Base-by-base conservation (phyloP, 37 sponge, comb jelly and placozoan species). In the Geodia barretti region DNA sequence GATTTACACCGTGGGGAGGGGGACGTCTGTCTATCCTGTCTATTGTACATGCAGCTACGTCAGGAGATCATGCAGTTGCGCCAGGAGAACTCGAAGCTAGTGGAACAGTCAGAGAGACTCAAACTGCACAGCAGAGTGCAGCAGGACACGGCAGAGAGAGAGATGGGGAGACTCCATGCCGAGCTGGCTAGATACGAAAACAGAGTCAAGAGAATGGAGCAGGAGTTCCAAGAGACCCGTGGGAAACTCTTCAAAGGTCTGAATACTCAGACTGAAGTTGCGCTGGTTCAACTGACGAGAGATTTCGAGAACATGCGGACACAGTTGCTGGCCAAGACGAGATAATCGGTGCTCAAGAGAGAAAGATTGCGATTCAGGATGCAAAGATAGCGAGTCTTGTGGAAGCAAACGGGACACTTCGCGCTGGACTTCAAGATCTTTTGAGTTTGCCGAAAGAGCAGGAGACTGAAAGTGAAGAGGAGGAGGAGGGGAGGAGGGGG, bases 231-330 rank as follows among this genome's bases (percentile, higher is more conserved):
- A 41, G 88, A 82, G 26, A 82, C 69, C 40, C 36, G 88, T 35
- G 83, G 78, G 1, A 88, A 88, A 67, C 40, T 88, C n/a, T 77
- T 88, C 9, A 36, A 83, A 72, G 88, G 88, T 21, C 64, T 88
- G n/a, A 82, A 82, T 64, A 88, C 78, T 28, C 88, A 88, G 62
- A 82, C 88, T 2, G 88, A 88, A 72, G 78, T 88, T 30, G 83
- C 83, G 2, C 39, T 62, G 38, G 74, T 81, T 1, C 88, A 88
- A 31, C 63, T 88, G 28, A 82, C 63, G 78, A 76, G 72, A 62
- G 88, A 88, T 74, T 84, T 89, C 68, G 90, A 89, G 19, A 28
- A 83, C 37, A 69, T 92, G 1, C 41, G 80, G 70, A 74, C 70
- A 28, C 77, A 68, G 54, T 73, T 92, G 0, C 41, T 72, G 42